Evolutionary conservation across 2,113 vertebrate genomes (phyloP), one percentile per base, ranked within the genome.

Genomic region (Oreochromis tanganicae): DNA sequence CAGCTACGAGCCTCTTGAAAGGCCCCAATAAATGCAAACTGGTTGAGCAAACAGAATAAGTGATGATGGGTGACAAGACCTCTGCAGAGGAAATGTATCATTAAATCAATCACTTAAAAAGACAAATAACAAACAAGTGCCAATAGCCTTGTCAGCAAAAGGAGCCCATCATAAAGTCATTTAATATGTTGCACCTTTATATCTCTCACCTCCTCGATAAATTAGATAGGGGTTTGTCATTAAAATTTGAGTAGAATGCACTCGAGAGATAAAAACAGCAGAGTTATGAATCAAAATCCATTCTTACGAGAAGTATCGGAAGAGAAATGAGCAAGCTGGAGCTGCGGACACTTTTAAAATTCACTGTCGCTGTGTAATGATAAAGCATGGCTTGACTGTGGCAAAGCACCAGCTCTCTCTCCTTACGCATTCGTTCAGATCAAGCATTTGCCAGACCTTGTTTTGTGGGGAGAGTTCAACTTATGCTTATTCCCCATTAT

Each of bases 21-120:
- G 9, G 17, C 29, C 10, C 17, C 27, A 52, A 52, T 52, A 34
- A 19, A 52, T 82, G 46, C 24, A 2, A 38, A 29, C 59, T 9
- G 27, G 10, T 41, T 55, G 73, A 57, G 46, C 41, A 29, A 88
- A 80, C 13, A 36, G 56, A 79, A 73, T 78, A 79, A 80, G 34
- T 80, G 38, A 88, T 55, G 43, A 24, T 4, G 16, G 46, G n/a
- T 83, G 41, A 68, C 34, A 48, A 27, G 38, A 57, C 63, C 27
- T 81, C 85, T 87, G 50, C 21, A 11, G 46, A 68, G 79, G 54
- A 61, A 87, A 55, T 1, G 11, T n/a, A 85, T 86, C 86, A 36
- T 86, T 94, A 93, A 95, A 95, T 94, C 92, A 92, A 85, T 88
- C 91, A 81, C 87, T 94, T 93, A 90, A 93, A 93, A 95, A 93